phyloP scores from a whole-genome alignment of 2,113 vertebrate species.

The Menidia beryllina region DNA sequence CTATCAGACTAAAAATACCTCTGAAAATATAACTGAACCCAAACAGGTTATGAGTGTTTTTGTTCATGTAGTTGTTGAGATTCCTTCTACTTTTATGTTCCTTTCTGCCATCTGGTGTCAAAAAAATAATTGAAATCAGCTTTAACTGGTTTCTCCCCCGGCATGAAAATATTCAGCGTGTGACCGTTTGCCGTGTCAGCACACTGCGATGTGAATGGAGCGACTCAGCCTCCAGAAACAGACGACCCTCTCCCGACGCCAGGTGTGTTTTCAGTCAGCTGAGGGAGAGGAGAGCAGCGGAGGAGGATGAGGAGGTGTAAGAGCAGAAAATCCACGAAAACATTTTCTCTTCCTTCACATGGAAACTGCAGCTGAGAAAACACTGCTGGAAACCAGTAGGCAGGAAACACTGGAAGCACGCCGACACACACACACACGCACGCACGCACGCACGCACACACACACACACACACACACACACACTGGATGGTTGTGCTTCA shows the following conservation, averaged over 20 bases:
- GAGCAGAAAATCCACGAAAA: slow-evolving; percentile 68
- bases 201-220: slow-evolving; percentile 59
- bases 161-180: slow-evolving; percentile 36
- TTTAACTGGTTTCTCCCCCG: slow-evolving; percentile 14
- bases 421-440: slow-evolving; percentile 50
- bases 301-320: slow-evolving; percentile 58
- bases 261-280: slow-evolving; percentile 68
- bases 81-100: not conserved
- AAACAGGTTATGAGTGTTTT: not conserved
- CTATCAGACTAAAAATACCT: too few species aligned
- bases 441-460: slow-evolving; percentile 24
- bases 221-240: slow-evolving; percentile 57
- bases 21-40: not conserved
- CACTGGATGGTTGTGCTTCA: slow-evolving; percentile 10
- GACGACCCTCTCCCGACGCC: slow-evolving; percentile 59
- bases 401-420: slow-evolving; percentile 59
- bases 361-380: slow-evolving; percentile 74
- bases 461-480: slow-evolving; percentile 32
- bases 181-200: slow-evolving; percentile 52
- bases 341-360: slow-evolving; percentile 68
- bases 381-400: slow-evolving; percentile 64
- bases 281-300: slow-evolving; percentile 30
- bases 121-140: slow-evolving; percentile 11
- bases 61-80: not conserved
- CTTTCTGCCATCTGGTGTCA: slow-evolving; percentile 24